Evolutionary conservation across 2,888 invertebrate species (phyloP), one percentile per base, ranked within the genome.

Genomic region (Heteropelma amictum): DNA sequence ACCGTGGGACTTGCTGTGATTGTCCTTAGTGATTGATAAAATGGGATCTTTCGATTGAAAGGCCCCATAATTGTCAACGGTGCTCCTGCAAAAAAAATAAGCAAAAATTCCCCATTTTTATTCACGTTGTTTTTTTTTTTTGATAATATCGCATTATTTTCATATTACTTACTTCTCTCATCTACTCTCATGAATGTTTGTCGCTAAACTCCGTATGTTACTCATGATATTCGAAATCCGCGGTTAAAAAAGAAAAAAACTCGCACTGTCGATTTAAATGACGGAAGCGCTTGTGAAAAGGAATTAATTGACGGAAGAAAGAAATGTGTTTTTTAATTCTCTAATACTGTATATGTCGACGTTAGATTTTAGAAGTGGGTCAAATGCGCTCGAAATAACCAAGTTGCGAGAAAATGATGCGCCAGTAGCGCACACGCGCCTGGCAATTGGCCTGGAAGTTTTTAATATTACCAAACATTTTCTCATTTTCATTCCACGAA

Each of bases 21-120:
- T 90, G 77, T 78, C 79, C 67, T 87, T 83, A 76, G 88, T 60
- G 87, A 91, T 71, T 83, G 89, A 33, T 81, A 92, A 81, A 84
- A 91, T 89, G 74, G 91, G 89, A 73, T 91, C 91, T 60, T 92
- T 91, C 1, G 92, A 90, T 83, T 91, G 91, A 77, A 90, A 91
- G 64, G 89, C 89, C 78, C 89, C 90, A 78, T 87, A 88, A 63
- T 82, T 81, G 23, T 82, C 84, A 26, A 85, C 84, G 78, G 86
- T 87, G 30, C 88, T 88, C 72, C 45, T 73, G 35, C 63, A 76
- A 73, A 67, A 47, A 71, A 49, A 45, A n/a, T 4, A 47, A 40
- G 12, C 8, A 12, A 8, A 10, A 8, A 7, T 2, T 10, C 8
- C 14, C 3, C 0, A 10, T 51, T 51, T 51, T 30, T 12, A 10